Conservation (phyloP, 64 coral and sea anemone genomes). For the Montipora efflorescens region DNA sequence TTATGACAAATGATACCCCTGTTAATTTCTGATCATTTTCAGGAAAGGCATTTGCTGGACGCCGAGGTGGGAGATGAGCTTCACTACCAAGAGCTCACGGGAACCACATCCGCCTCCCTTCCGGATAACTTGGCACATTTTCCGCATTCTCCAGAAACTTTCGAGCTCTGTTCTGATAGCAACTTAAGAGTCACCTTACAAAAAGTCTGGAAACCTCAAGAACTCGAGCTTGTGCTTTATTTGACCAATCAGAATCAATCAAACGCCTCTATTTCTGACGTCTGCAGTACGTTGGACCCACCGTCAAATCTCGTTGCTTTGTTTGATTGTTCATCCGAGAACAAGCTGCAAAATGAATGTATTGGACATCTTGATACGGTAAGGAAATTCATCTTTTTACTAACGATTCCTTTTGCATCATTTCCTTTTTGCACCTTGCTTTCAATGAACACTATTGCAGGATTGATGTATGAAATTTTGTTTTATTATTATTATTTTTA, state of each 20-base stretch:
- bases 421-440: too few species aligned
- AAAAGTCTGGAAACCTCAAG: slow-evolving; percentile 88
- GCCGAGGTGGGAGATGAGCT: background rate
- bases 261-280: slow-evolving; percentile 55
- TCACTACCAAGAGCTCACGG: slow-evolving; percentile 31
- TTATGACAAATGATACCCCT: background rate
- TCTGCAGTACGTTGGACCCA: slow-evolving; percentile 72
- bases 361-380: slow-evolving; percentile 75
- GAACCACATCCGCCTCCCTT: background rate
- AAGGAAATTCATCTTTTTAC: background rate
- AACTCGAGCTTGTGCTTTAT: slow-evolving; percentile 77
- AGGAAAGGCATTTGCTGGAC: slow-evolving; percentile 43
- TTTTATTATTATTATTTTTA: too few species aligned
- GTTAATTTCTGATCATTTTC: background rate
- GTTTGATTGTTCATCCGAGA: slow-evolving; percentile 62
- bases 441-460: too few species aligned
- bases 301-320: slow-evolving; percentile 76
- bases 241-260: slow-evolving; percentile 88
- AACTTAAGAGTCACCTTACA: slow-evolving; percentile 81
- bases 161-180: slow-evolving; percentile 72
- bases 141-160: slow-evolving; percentile 45
- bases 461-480: too few species aligned
- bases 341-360: slow-evolving; percentile 47
- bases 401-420: too few species aligned
- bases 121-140: slow-evolving; percentile 56